Conservation (phyloP, 1,140 invertebrate genomes). For the Acromyrmex charruanus region DNA sequence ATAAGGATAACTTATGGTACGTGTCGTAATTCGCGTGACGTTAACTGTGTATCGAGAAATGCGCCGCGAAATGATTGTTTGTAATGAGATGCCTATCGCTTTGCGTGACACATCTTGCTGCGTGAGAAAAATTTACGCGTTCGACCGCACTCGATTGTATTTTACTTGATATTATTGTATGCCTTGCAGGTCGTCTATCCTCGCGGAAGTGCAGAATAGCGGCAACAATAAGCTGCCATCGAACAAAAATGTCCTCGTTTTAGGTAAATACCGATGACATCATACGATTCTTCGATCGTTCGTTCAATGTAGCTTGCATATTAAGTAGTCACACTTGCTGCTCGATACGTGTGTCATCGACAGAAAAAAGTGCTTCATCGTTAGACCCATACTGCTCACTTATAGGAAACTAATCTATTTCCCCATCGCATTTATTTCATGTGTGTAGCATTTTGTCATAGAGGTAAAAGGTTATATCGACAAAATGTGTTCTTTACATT, state of each 20-base stretch:
- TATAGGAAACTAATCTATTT: neutral
- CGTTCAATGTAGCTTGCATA: constrained; percentile 36
- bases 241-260: constrained; percentile 96
- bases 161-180: constrained; percentile 53
- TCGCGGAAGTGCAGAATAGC: constrained; percentile 97
- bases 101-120: constrained; percentile 25
- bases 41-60: neutral
- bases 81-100: neutral
- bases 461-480: constrained; percentile 29
- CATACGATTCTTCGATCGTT: neutral
- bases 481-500: no score
- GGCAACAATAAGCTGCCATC: constrained; percentile 97
- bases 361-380: neutral
- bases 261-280: constrained; percentile 88
- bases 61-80: neutral
- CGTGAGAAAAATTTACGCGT: constrained; percentile 40
- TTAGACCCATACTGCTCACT: neutral
- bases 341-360: constrained; percentile 27
- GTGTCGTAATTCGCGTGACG: constrained; percentile 67
- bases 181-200: constrained; percentile 94
- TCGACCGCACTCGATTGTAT: neutral
- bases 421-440: neutral
- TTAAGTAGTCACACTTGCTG: constrained; percentile 1
- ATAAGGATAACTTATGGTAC: constrained; percentile 90
- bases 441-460: neutral